Percentiles rank a stretch among this genome's conserved stretches.
Evolutionary conservation across 2,113 vertebrate species (phyloP).

Genomic region (Solea senegalensis): DNA sequence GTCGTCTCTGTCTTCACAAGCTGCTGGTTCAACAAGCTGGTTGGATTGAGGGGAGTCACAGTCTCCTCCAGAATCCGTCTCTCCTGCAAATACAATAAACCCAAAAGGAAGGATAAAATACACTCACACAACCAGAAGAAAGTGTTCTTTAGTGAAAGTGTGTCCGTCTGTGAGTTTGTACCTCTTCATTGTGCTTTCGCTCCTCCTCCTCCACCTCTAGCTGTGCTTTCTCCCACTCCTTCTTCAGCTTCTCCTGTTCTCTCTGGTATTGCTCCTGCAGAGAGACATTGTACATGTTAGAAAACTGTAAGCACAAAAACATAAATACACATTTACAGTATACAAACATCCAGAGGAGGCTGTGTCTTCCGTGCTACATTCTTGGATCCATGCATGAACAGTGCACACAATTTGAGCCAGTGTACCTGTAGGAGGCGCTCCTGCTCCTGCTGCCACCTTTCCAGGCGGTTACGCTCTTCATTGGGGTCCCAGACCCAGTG

Average conservation of each 20-base stretch:
- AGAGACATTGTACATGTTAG: constrained; percentile 13
- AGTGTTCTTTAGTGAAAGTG: background rate
- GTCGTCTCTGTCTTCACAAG: constrained; percentile 22
- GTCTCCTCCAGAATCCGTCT: constrained; percentile 95
- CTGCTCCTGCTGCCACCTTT: constrained; percentile 97
- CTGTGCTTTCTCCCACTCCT: constrained; percentile 97
- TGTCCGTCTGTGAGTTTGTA: constrained; percentile 54
- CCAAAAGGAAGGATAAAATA: background rate
- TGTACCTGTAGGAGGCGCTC: constrained; percentile 95
- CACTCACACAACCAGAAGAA: background rate
- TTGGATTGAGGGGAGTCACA: constrained; percentile 83
- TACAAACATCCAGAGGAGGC: constrained; percentile 21
- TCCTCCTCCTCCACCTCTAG: constrained; percentile 95
- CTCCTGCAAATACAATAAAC: constrained; percentile 79
- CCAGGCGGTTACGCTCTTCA: constrained; percentile 94
- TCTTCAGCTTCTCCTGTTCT: constrained; percentile 94
- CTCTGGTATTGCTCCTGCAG: constrained; percentile 91
- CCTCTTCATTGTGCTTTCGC: constrained; percentile 96
- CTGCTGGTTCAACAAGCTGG: constrained; percentile 56
- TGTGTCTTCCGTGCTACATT: constrained; percentile 23
- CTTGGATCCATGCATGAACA: constrained; percentile 42
- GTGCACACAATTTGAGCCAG: constrained; percentile 31
- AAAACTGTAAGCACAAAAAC: background rate
- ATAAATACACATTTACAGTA: background rate
- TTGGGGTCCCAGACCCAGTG: constrained; percentile 98